These are phyloP conservation scores for Scaeva pyrastri DNA, from an alignment of 2,888 invertebrate genomes.

Conservation along the genomic window DNA sequence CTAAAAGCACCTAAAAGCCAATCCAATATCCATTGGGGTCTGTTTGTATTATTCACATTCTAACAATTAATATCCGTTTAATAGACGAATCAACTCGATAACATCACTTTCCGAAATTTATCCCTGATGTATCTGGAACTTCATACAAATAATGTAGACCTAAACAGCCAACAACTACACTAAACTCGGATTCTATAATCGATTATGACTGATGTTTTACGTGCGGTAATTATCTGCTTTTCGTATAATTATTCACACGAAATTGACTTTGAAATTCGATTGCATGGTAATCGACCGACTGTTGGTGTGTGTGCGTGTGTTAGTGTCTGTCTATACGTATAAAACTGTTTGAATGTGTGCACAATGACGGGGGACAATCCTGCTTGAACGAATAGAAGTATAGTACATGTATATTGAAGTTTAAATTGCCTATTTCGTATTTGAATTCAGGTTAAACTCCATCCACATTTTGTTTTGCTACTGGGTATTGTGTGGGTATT, in stretches of 20 bases:
- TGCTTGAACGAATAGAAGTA: conserved; percentile 15
- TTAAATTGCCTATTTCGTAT: conserved; percentile 60
- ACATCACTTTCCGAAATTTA: conserved; percentile 43
- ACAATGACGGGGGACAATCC: neutral
- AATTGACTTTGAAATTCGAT: conserved; percentile 75
- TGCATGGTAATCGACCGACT: conserved; percentile 67
- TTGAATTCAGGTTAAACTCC: conserved; percentile 15
- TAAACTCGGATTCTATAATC: conserved; percentile 60
- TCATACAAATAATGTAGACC: neutral
- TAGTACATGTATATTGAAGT: conserved; percentile 8
- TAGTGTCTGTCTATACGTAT: conserved; percentile 20
- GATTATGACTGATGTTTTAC: conserved; percentile 69
- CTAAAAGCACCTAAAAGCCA: conserved; percentile 3
- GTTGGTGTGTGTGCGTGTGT: neutral
- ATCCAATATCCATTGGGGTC: conserved; percentile 1
- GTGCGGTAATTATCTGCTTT: conserved; percentile 73
- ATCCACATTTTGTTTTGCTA: conserved; percentile 12
- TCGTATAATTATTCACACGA: conserved; percentile 76
- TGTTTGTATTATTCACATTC: conserved; percentile 32
- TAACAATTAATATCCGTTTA: conserved; percentile 69
- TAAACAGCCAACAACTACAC: neutral
- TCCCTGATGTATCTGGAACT: conserved; percentile 10
- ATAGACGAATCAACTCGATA: conserved; percentile 59
- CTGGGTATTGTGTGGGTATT: neutral
- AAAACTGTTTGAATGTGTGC: neutral